Percentiles rank a stretch among this genome's conserved stretches.
These are phyloP conservation scores for Danio choprae DNA, from an alignment of 2,797 vertebrate genomes.

Conservation along the genomic window DNA sequence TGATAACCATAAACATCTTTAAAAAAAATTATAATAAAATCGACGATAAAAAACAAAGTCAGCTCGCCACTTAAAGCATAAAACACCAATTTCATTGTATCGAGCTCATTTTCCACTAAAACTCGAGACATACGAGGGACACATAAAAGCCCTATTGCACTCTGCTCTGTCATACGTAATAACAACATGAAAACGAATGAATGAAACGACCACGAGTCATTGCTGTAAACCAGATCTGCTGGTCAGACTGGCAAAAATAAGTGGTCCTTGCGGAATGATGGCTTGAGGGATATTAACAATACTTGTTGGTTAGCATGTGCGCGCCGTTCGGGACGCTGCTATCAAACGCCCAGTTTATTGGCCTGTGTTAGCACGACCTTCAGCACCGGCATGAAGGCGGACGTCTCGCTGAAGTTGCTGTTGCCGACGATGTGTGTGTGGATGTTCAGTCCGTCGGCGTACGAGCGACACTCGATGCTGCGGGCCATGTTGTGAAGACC, in stretches of 20 bases:
- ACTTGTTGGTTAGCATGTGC: conserved; percentile 41
- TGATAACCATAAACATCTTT: conserved; percentile 26
- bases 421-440: conserved; percentile 97
- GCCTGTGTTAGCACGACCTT: conserved; percentile 98
- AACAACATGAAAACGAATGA: conserved; percentile 50
- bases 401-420: conserved; percentile 99
- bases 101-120: conserved; percentile 46
- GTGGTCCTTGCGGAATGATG: conserved; percentile 71
- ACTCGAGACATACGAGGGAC: conserved; percentile 52
- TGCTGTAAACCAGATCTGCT: conserved; percentile 43
- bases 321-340: background rate
- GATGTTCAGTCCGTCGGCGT: conserved; percentile 89
- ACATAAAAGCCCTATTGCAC: conserved; percentile 65
- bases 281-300: conserved; percentile 67
- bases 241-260: conserved; percentile 57
- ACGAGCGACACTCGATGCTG: conserved; percentile 88
- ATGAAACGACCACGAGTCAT: conserved; percentile 44
- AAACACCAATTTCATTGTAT: conserved; percentile 33
- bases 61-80: conserved; percentile 31
- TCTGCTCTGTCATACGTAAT: conserved; percentile 63
- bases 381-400: conserved; percentile 97
- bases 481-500: conserved; percentile 93
- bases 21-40: conserved; percentile 39
- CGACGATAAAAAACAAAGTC: conserved; percentile 2
- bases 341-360: conserved; percentile 90